Evolutionary conservation across 2,888 invertebrate species (phyloP).

Genomic region (Caenorhabditis sp.): DNA sequence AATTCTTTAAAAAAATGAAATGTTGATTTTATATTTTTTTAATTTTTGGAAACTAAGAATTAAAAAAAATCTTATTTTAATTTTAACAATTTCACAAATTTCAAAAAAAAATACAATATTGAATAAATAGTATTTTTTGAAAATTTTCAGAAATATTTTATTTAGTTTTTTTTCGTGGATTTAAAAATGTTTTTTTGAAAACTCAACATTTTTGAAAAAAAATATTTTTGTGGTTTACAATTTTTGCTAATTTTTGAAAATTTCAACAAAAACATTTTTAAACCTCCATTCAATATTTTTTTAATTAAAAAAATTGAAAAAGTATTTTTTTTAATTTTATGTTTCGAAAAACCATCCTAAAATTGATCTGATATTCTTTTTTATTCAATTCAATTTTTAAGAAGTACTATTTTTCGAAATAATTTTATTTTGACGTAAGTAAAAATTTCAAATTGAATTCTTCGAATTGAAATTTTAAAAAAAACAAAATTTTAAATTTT

Average conservation of each 20-base stretch:
- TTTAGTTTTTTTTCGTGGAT: neutral
- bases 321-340: no score
- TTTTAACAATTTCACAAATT: neutral
- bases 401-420: no score
- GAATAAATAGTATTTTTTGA: neutral
- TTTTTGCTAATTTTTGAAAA: conserved; percentile 3
- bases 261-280: neutral
- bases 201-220: neutral
- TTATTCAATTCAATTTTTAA: no score
- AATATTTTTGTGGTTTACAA: neutral
- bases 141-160: neutral
- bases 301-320: no score
- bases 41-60: conserved; percentile 9
- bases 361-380: no score
- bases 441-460: neutral
- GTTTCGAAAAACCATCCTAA: no score
- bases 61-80: no score
- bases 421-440: no score
- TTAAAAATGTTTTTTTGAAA: neutral
- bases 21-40: no score
- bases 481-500: neutral
- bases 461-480: neutral
- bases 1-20: neutral
- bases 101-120: no score
- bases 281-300: no score